A percentile compares a stretch with the other conserved stretches of the same genome.
Conservation (phyloP, 2,888 invertebrate genomes). For the Melieria crassipennis region DNA sequence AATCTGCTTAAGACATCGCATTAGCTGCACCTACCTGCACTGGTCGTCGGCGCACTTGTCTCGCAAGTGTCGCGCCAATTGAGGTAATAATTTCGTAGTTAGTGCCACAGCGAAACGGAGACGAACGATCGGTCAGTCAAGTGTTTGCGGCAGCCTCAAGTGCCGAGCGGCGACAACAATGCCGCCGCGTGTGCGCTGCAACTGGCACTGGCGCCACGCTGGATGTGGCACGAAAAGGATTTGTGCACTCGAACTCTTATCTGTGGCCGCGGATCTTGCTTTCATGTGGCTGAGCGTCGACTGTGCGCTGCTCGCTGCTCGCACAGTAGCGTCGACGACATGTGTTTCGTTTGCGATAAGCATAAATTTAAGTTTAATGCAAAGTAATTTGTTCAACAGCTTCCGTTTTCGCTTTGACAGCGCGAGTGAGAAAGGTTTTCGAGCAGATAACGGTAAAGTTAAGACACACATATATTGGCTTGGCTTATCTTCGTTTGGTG, state of each 20-base stretch:
- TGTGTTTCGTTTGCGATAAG: slow-evolving; percentile 39
- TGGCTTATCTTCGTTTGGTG: too few relatives aligned
- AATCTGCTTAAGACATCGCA: slow-evolving; percentile 47
- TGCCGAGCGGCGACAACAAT: slow-evolving; percentile 9
- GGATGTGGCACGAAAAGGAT: too few relatives aligned
- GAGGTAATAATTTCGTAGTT: slow-evolving; percentile 42
- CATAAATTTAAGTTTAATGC: slow-evolving; percentile 35
- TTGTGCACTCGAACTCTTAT: slow-evolving; percentile 24
- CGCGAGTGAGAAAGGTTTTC: background rate
- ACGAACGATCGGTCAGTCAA: slow-evolving; percentile 7
- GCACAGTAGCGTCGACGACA: slow-evolving; percentile 38
- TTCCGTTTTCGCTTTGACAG: slow-evolving; percentile 39
- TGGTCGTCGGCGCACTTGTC: too few relatives aligned
- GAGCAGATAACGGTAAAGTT: slow-evolving; percentile 1
- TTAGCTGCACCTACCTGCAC: slow-evolving; percentile 30
- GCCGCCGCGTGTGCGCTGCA: background rate
- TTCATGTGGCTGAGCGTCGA: slow-evolving; percentile 25
- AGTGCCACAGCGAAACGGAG: slow-evolving; percentile 24
- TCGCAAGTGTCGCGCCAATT: slow-evolving; percentile 42
- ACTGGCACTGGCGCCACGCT: too few relatives aligned
- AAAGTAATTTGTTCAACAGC: slow-evolving; percentile 49
- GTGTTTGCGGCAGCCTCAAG: background rate
- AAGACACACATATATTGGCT: background rate
- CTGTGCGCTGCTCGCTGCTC: slow-evolving; percentile 9
- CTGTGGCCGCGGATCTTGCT: slow-evolving; percentile 36